A percentile compares a stretch with the other conserved stretches of the same genome.
phyloP scores from a whole-genome alignment of 2,113 vertebrate species.

The Epinephelus lanceolatus region DNA sequence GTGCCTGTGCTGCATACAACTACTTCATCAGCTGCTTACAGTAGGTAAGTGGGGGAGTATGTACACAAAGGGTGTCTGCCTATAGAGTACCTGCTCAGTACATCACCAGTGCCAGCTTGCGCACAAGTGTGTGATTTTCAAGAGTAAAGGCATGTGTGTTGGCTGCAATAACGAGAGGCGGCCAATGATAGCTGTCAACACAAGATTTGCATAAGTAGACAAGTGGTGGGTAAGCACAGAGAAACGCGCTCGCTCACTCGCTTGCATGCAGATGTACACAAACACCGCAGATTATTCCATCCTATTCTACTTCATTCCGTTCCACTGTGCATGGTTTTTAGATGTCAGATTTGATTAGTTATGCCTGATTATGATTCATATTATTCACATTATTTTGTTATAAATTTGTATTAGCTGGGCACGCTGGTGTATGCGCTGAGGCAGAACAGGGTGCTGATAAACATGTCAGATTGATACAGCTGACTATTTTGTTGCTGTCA shows the following conservation, averaged over 20 bases:
- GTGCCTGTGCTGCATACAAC: slow-evolving; percentile 53
- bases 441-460: slow-evolving; percentile 56
- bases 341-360: slow-evolving; percentile 66
- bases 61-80: neutral
- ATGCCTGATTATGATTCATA: slow-evolving; percentile 65
- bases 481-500: slow-evolving; percentile 50
- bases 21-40: slow-evolving; percentile 61
- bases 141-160: neutral
- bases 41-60: slow-evolving; percentile 20
- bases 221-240: slow-evolving; percentile 28
- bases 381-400: slow-evolving; percentile 69
- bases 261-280: slow-evolving; percentile 30
- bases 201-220: slow-evolving; percentile 57
- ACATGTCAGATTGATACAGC: slow-evolving; percentile 59
- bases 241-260: neutral
- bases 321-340: slow-evolving; percentile 51
- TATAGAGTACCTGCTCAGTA: slow-evolving; percentile 1
- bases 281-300: slow-evolving; percentile 33
- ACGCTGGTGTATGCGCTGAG: slow-evolving; percentile 27
- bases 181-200: slow-evolving; percentile 25
- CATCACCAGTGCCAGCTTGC: neutral
- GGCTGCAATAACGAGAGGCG: neutral
- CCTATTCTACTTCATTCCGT: slow-evolving; percentile 32
- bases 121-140: neutral
- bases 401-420: slow-evolving; percentile 57